These are phyloP conservation scores for Atopsyche davidsoni DNA, from an alignment of 1,140 invertebrate genomes.

Conservation along the genomic window DNA sequence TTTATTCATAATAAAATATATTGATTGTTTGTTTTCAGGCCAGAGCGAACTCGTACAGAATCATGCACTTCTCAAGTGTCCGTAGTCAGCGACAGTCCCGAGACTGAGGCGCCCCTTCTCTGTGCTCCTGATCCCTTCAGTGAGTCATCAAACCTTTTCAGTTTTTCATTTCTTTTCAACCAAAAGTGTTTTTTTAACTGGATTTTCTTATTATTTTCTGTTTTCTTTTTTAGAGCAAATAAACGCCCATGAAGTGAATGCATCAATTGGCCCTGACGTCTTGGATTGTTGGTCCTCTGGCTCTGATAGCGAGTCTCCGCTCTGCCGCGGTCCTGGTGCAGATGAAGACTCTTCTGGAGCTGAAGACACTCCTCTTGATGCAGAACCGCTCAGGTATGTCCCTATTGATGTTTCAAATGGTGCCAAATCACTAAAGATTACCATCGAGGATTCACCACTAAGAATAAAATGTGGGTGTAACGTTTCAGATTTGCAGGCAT, in stretches of 20 bases:
- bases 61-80: constrained; percentile 45
- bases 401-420: background rate
- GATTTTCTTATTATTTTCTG: background rate
- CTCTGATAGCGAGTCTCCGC: constrained; percentile 16
- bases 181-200: constrained; percentile 1
- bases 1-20: background rate
- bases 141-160: constrained; percentile 29
- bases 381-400: constrained; percentile 36
- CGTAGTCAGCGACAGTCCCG: constrained; percentile 41
- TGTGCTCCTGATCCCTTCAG: constrained; percentile 41
- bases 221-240: constrained; percentile 37
- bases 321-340: constrained; percentile 6
- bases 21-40: constrained; percentile 31
- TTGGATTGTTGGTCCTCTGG: constrained; percentile 25
- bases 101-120: constrained; percentile 32
- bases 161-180: constrained; percentile 3
- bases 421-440: background rate
- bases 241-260: constrained; percentile 38
- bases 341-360: constrained; percentile 33
- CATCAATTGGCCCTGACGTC: constrained; percentile 21
- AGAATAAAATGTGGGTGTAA: no score
- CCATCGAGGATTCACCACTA: no score
- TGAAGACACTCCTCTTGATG: constrained; percentile 38
- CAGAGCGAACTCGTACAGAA: constrained; percentile 39
- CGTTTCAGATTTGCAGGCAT: constrained; percentile 77